Base-by-base conservation (phyloP, 2,113 vertebrate species). In the Panthera uncia region DNA sequence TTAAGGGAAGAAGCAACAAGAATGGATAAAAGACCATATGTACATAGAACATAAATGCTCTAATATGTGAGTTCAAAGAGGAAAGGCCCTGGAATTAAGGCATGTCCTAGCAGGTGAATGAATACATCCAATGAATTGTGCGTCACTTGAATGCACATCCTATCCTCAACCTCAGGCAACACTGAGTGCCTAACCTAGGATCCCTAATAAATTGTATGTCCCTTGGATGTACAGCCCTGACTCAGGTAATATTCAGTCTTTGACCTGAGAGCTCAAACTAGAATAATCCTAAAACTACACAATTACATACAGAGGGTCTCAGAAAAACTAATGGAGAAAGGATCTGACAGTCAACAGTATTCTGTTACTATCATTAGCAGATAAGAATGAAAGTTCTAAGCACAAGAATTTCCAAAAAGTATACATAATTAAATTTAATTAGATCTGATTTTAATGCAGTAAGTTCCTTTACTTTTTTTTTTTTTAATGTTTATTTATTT, bases 351-450 rank as follows among this genome's bases (percentile, higher is more conserved):
- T 12, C 93, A 90, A 23, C 21, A 74, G 31, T 61, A 76, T n/a
- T 81, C 74, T 84, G 45, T 78, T 15, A 50, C 11, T 61, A 71
- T 38, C 69, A 61, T 2, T 65, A 66, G 61, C 33, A 85, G 71
- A 21, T 50, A 87, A 41, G 45, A 97, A 78, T 25, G 61, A 86
- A 66, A 82, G n/a, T 9, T 16, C 31, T 38, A 82, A 71, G 13
- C 41, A 38, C 7, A 87, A 94, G 38, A 92, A 89, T 86, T 86
- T 89, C 80, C 85, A n/a, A 73, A 50, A 97, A 27, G 16, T 57
- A 50, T 10, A 69, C 61, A 63, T 19, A 55, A 84, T 69, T 89
- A 82, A 63, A 73, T 27, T 81, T 63, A 91, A 65, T 33, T 31
- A 92, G 14, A 61, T 19, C 31, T 89, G 13, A 69, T 63, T 63